phyloP scores from a whole-genome alignment of 2,113 vertebrate genomes.

The Hypomesus transpacificus region DNA sequence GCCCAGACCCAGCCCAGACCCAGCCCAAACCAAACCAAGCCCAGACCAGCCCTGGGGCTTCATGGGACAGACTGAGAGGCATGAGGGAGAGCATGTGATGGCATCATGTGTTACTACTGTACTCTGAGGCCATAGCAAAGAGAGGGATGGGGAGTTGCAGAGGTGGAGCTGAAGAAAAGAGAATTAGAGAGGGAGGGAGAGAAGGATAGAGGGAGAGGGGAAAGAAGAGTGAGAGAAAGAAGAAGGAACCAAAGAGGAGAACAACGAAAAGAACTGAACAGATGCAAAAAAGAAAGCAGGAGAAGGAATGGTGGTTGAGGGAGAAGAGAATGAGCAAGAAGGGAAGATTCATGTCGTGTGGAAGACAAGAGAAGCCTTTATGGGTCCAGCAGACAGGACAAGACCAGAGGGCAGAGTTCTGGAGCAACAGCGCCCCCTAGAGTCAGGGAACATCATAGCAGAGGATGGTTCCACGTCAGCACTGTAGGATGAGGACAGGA shows the following conservation, averaged over 20 bases:
- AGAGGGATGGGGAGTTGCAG: neutral
- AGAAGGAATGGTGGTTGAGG: slow-evolving; percentile 17
- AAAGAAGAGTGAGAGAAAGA: neutral
- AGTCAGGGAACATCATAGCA: too few relatives aligned
- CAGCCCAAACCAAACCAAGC: neutral
- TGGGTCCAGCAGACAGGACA: slow-evolving; percentile 5
- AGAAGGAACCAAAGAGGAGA: neutral
- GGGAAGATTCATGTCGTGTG: neutral
- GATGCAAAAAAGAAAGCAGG: slow-evolving; percentile 17
- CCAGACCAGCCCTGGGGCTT: slow-evolving; percentile 19
- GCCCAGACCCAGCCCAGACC: neutral
- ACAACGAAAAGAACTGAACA: neutral
- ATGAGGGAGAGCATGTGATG: slow-evolving; percentile 44
- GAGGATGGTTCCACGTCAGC: slow-evolving; percentile 31
- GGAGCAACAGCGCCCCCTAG: slow-evolving; percentile 63
- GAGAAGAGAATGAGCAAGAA: neutral
- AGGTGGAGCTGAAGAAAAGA: neutral
- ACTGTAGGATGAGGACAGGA: neutral
- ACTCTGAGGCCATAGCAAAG: neutral
- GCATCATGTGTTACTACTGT: slow-evolving; percentile 43
- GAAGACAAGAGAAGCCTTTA: slow-evolving; percentile 3
- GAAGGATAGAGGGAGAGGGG: slow-evolving; percentile 4
- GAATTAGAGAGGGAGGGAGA: neutral
- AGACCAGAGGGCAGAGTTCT: slow-evolving; percentile 36
- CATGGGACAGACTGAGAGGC: slow-evolving; percentile 29